These are phyloP conservation scores for Bombus pyrosoma DNA, from an alignment of 1,140 invertebrate species.

Conservation along the genomic window DNA sequence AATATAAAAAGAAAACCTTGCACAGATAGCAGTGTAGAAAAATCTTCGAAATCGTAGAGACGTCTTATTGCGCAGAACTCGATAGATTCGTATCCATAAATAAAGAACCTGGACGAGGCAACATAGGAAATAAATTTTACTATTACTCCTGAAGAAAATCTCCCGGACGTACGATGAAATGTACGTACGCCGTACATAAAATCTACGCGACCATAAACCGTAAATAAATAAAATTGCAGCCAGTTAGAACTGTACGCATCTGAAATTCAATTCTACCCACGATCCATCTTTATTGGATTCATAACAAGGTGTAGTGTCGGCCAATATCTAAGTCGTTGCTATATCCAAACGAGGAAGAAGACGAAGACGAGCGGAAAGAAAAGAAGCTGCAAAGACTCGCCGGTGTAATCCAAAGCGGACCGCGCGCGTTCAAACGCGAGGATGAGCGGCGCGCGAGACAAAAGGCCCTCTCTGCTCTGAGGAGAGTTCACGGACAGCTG, in stretches of 20 bases:
- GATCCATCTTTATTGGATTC: too few species aligned
- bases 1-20: neutral
- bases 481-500: constrained; percentile 35
- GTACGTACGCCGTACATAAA: too few species aligned
- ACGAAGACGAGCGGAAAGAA: neutral
- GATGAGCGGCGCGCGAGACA: constrained; percentile 36
- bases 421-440: constrained; percentile 13
- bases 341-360: neutral
- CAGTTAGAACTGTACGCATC: too few species aligned
- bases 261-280: too few species aligned
- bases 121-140: too few species aligned
- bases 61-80: neutral
- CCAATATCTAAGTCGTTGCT: neutral
- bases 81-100: neutral
- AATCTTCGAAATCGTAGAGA: neutral
- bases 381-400: neutral
- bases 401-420: neutral
- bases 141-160: too few species aligned
- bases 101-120: neutral
- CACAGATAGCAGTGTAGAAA: neutral
- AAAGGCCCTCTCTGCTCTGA: constrained; percentile 20
- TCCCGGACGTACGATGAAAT: too few species aligned
- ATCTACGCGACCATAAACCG: too few species aligned
- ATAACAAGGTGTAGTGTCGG: too few species aligned
- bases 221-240: too few species aligned